Conservation (phyloP, 1,140 invertebrate genomes). For the Protaetia brevitarsis region DNA sequence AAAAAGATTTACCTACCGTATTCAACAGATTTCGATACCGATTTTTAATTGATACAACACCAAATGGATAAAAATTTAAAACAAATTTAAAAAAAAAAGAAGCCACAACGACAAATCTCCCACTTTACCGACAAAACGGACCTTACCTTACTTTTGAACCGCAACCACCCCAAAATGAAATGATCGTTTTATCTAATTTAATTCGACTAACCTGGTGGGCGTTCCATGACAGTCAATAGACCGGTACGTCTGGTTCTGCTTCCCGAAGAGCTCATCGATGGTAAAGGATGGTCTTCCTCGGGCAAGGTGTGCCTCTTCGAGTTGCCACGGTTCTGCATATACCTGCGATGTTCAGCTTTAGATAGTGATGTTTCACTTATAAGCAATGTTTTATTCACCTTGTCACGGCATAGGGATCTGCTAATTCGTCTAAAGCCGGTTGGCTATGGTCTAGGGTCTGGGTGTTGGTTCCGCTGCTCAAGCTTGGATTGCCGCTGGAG, state of each 20-base stretch:
- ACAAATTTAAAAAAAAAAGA: not conserved
- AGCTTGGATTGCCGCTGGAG: constrained; percentile 44
- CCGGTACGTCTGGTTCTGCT: constrained; percentile 71
- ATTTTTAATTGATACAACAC: too few species aligned
- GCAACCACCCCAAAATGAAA: too few species aligned
- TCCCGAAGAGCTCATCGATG: constrained; percentile 48
- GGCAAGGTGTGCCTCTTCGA: constrained; percentile 65
- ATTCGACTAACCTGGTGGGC: constrained; percentile 70
- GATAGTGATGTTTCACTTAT: not conserved
- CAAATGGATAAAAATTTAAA: too few species aligned
- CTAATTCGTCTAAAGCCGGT: constrained; percentile 48
- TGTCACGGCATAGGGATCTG: constrained; percentile 52
- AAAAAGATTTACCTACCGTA: too few species aligned
- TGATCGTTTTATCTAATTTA: too few species aligned
- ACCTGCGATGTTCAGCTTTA: constrained; percentile 51
- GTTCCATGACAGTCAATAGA: constrained; percentile 77
- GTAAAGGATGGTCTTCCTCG: constrained; percentile 59
- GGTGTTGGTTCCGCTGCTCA: constrained; percentile 36
- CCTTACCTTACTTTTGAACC: not conserved
- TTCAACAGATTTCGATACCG: too few species aligned
- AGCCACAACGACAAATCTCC: not conserved
- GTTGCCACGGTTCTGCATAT: constrained; percentile 69
- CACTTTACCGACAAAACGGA: not conserved
- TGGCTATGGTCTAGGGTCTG: constrained; percentile 41
- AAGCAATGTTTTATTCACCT: constrained; percentile 42